Evolutionary conservation across 2,113 vertebrate genomes (phyloP), one percentile per base, ranked within the genome.

Genomic region (Elaphurus davidianus): DNA sequence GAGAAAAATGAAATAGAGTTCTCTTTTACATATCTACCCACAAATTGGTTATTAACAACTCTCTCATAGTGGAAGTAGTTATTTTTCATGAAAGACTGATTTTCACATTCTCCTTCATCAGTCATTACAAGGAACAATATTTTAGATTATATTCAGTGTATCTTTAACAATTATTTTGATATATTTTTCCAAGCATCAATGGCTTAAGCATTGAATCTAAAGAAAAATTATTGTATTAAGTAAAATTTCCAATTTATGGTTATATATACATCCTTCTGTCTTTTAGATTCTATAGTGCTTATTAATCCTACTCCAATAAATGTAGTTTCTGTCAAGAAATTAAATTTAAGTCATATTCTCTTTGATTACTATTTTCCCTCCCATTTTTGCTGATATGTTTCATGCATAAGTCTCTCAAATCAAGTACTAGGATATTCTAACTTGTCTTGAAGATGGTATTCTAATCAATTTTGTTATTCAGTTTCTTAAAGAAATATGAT

Each of bases 141-240:
- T 97, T 93, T 89, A 94, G 82, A 87, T 97, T 97, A 47, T 79
- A 87, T 89, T 89, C n/a, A 98, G 94, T 13, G 1, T 85, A 89
- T 88, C 7, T 15, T 96, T 98, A 95, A 98, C 91, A 92, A 90
- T 98, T 95, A 96, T 87, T 98, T 95, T 97, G n/a, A 96, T 90
- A n/a, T 97, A 96, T 97, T 98, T 98, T 98, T 97, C 87, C 82
- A 71, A 97, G 90, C 89, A 98, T 95, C 76, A 95, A 67, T 94
- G 95, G 79, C 94, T 97, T 97, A 98, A 98, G 15, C 60, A 87
- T 98, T 98, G 98, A 96, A 97, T 98, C 88, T 91, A 83, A 93
- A 92, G 92, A 96, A 97, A 98, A 94, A 97, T 97, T 87, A 52
- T 57, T 96, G 9, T 97, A 67, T 98, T 98, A 98, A 95, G 59